Percentiles rank a stretch among this genome's conserved stretches.
phyloP scores from a whole-genome alignment of 2,888 invertebrate species.

The Sclerodermus sp. region DNA sequence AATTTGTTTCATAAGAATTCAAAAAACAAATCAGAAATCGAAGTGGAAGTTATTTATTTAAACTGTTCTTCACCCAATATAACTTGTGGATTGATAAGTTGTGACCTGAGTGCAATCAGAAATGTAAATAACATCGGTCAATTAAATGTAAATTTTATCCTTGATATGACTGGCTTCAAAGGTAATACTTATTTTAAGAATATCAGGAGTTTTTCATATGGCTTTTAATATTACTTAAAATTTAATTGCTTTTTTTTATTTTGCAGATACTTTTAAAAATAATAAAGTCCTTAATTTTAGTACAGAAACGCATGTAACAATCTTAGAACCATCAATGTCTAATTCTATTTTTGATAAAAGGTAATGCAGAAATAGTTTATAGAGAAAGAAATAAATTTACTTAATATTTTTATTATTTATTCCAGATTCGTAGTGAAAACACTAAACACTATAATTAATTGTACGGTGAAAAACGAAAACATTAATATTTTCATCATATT shows the following conservation, averaged over 20 bases:
- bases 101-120: slow-evolving; percentile 28
- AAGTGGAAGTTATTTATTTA: slow-evolving; percentile 19
- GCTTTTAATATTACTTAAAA: not conserved
- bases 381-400: not conserved
- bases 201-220: too few species aligned
- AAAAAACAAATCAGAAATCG: slow-evolving; percentile 3
- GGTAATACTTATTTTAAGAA: slow-evolving; percentile 24
- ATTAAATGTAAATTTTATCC: slow-evolving; percentile 24
- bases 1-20: slow-evolving; percentile 9
- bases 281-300: slow-evolving; percentile 22
- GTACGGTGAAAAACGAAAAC: too few species aligned
- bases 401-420: not conserved
- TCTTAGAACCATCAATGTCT: too few species aligned
- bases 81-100: slow-evolving; percentile 30
- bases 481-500: slow-evolving; percentile 21
- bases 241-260: not conserved
- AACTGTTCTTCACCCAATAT: slow-evolving; percentile 33
- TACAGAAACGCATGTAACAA: slow-evolving; percentile 27
- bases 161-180: slow-evolving; percentile 26
- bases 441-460: too few species aligned
- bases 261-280: slow-evolving; percentile 12
- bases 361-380: too few species aligned
- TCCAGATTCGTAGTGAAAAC: not conserved
- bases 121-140: slow-evolving; percentile 30
- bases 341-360: too few species aligned